A percentile compares a stretch with the other conserved stretches of the same genome.
Evolutionary conservation across 2,113 vertebrate genomes (phyloP).

Genomic region (Oreochromis tanganicae): DNA sequence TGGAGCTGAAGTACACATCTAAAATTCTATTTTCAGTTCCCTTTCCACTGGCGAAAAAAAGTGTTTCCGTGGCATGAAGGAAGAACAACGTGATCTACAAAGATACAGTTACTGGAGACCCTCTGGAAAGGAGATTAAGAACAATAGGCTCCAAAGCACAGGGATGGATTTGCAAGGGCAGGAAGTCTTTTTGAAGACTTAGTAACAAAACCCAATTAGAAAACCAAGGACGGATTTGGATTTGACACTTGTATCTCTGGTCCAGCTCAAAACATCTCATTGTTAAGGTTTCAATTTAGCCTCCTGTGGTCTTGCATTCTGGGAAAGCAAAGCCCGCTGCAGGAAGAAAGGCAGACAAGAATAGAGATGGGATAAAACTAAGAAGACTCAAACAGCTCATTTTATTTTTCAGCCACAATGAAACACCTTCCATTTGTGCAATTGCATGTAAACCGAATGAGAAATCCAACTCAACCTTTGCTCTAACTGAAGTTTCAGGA

Average conservation of each 20-base stretch:
- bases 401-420: background rate
- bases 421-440: background rate
- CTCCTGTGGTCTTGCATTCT: background rate
- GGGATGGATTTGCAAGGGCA: background rate
- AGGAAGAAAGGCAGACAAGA: background rate
- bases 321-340: background rate
- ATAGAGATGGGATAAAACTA: background rate
- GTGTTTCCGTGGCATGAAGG: background rate
- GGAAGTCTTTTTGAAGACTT: background rate
- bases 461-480: background rate
- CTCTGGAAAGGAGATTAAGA: background rate
- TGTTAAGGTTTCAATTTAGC: background rate
- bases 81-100: background rate
- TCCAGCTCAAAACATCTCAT: background rate
- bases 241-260: background rate
- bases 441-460: background rate
- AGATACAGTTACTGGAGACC: background rate
- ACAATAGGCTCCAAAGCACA: background rate
- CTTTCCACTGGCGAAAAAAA: background rate
- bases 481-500: background rate
- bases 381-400: background rate
- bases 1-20: background rate
- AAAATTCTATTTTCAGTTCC: conserved; percentile 8
- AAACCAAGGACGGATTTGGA: background rate
- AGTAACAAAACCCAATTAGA: background rate